Conservation (phyloP, 2,113 vertebrate species). For the Stegostoma tigrinum region DNA sequence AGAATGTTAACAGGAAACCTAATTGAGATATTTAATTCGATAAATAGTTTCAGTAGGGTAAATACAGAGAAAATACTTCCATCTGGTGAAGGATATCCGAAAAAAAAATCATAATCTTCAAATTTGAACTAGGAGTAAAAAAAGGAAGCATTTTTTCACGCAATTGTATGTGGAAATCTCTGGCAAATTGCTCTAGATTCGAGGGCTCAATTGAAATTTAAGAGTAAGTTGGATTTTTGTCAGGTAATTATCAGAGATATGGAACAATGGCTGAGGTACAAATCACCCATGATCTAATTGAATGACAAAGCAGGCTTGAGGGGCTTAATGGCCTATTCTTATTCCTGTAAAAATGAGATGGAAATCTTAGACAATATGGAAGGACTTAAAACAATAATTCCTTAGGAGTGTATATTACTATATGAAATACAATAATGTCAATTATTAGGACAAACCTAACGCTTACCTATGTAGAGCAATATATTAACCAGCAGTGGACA, state of each 20-base stretch:
- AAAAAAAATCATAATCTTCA: not conserved
- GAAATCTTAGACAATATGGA: not conserved
- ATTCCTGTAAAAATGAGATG: not conserved
- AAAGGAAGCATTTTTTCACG: not conserved
- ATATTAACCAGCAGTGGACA: not conserved
- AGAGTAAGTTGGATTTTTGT: not conserved
- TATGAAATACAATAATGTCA: not conserved
- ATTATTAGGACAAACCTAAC: not conserved
- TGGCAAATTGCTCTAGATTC: not conserved
- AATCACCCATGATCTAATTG: not conserved
- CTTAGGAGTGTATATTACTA: too few relatives aligned
- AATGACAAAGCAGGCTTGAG: not conserved
- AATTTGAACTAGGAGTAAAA: not conserved
- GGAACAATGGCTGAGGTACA: not conserved
- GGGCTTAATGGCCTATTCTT: too few relatives aligned
- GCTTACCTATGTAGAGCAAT: not conserved
- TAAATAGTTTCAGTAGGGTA: not conserved
- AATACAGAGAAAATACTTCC: not conserved
- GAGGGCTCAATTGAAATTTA: not conserved
- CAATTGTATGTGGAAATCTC: not conserved
- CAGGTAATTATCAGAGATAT: not conserved
- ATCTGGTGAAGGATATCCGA: not conserved
- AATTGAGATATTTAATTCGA: not conserved
- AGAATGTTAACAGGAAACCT: not conserved
- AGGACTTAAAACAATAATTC: not conserved